Evolutionary conservation across 2,888 invertebrate species (phyloP).

Genomic region (Sinotaia quadrata): DNA sequence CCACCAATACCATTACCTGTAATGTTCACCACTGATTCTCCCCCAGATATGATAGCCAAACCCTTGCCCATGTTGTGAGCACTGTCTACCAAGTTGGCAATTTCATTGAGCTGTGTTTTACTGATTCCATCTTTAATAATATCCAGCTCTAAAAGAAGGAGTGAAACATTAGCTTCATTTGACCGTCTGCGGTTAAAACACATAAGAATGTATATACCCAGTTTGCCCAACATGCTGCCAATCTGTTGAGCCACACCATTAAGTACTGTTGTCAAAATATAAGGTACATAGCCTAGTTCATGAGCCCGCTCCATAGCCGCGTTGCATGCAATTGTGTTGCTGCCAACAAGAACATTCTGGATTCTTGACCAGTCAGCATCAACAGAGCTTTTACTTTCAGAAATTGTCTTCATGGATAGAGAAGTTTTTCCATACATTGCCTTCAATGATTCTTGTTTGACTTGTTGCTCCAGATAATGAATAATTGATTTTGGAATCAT

Average conservation of each 20-base stretch:
- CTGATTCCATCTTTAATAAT: conserved; percentile 52
- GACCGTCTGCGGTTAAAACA: conserved; percentile 38
- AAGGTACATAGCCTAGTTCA: conserved; percentile 77
- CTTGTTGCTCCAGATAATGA: conserved; percentile 33
- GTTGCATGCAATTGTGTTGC: conserved; percentile 80
- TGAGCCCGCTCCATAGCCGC: conserved; percentile 77
- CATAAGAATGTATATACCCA: conserved; percentile 55
- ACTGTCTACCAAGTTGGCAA: conserved; percentile 45
- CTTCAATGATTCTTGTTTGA: not conserved
- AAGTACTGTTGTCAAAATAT: conserved; percentile 80
- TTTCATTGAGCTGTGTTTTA: conserved; percentile 54
- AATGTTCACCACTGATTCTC: conserved; percentile 91
- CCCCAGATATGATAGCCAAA: conserved; percentile 83
- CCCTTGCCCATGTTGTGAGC: conserved; percentile 51
- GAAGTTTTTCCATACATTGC: not conserved
- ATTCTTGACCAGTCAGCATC: conserved; percentile 69
- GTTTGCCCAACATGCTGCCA: conserved; percentile 56
- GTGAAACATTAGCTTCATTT: conserved; percentile 27
- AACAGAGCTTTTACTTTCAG: not conserved
- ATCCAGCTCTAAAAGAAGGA: conserved; percentile 49
- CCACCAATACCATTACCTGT: conserved; percentile 87
- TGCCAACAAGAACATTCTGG: conserved; percentile 81
- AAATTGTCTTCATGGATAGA: no score
- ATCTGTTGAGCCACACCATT: conserved; percentile 79
- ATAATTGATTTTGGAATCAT: conserved; percentile 76